Percentiles rank a stretch among this genome's conserved stretches.
Evolutionary conservation across 2,113 vertebrate genomes (phyloP).

Genomic region (Microcebus murinus): DNA sequence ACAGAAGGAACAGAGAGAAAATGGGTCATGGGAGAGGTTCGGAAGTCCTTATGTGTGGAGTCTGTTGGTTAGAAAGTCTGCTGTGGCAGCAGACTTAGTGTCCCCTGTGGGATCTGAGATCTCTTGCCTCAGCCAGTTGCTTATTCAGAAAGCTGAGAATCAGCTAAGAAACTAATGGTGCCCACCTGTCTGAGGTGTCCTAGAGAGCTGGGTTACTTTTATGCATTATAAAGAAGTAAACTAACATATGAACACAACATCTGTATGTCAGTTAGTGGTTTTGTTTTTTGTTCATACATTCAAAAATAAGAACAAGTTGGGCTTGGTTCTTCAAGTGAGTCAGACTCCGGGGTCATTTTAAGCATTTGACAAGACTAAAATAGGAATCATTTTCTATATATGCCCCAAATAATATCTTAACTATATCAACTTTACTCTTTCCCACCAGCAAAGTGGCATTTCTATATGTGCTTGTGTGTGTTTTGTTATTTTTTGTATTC

Average conservation of each 20-base stretch:
- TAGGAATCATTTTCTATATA: slow-evolving; percentile 48
- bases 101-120: slow-evolving; percentile 50
- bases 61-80: slow-evolving; percentile 38
- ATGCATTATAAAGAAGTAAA: slow-evolving; percentile 31
- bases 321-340: slow-evolving; percentile 31
- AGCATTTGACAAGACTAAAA: slow-evolving; percentile 53
- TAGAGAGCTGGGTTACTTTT: slow-evolving; percentile 12
- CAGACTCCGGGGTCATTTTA: slow-evolving; percentile 41
- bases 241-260: neutral
- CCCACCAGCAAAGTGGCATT: neutral
- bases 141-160: slow-evolving; percentile 66
- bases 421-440: neutral
- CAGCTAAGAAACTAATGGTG: slow-evolving; percentile 66
- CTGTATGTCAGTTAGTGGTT: slow-evolving; percentile 1
- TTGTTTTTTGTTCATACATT: slow-evolving; percentile 12
- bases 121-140: slow-evolving; percentile 62
- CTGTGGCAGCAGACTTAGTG: slow-evolving; percentile 13
- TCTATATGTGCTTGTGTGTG: neutral
- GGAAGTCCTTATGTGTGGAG: neutral
- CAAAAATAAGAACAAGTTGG: slow-evolving; percentile 42
- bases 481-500: slow-evolving; percentile 40
- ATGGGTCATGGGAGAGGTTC: slow-evolving; percentile 11
- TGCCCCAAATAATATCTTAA: slow-evolving; percentile 5
- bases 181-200: slow-evolving; percentile 61
- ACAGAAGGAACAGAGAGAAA: slow-evolving; percentile 48